Evolutionary conservation across 1,140 invertebrate genomes (phyloP).

Genomic region (Drosophila melanica): DNA sequence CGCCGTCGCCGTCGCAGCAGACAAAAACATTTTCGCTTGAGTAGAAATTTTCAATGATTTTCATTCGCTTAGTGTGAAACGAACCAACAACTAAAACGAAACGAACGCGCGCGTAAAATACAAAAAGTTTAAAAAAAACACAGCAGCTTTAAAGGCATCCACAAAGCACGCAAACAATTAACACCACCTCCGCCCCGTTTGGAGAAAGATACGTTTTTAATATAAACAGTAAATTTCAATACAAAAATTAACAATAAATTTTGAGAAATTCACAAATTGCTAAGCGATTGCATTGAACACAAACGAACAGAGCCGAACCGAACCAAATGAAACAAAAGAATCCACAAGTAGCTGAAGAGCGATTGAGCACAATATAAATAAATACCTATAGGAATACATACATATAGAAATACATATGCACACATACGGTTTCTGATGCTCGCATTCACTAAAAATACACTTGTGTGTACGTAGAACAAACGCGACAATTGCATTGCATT

Average conservation of each 20-base stretch:
- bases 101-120: constrained; percentile 74
- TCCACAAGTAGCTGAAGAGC: constrained; percentile 71
- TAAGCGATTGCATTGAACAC: constrained; percentile 39
- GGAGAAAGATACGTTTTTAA: constrained; percentile 37
- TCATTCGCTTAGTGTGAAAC: constrained; percentile 72
- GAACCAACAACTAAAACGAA: constrained; percentile 80
- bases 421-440: constrained; percentile 1
- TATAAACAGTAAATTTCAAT: constrained; percentile 64
- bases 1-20: constrained; percentile 25
- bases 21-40: constrained; percentile 67
- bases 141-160: constrained; percentile 41
- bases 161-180: constrained; percentile 57
- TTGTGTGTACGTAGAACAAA: background rate
- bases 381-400: constrained; percentile 48
- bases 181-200: constrained; percentile 15
- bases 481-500: constrained; percentile 41
- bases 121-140: constrained; percentile 38
- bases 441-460: constrained; percentile 11
- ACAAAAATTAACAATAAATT: constrained; percentile 55
- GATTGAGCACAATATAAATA: constrained; percentile 48
- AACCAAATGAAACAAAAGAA: constrained; percentile 49
- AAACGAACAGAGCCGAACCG: constrained; percentile 7
- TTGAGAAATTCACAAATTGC: constrained; percentile 48
- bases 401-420: background rate
- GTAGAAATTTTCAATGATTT: constrained; percentile 75